Conservation (phyloP, 2,113 vertebrate species). For the Corydoras maculifer region DNA sequence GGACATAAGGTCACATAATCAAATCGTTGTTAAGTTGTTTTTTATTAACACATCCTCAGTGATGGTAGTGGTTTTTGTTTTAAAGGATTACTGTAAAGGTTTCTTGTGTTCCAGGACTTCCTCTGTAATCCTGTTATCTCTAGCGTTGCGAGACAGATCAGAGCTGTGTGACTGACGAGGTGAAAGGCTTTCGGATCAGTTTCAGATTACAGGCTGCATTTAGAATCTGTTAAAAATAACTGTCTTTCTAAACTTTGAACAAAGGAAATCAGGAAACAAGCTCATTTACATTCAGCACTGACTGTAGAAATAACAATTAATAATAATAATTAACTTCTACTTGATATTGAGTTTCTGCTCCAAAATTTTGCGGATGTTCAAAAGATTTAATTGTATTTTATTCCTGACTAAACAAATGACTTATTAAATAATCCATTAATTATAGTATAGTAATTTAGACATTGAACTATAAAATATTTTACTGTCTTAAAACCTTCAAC, state of each 20-base stretch:
- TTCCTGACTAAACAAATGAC: not conserved
- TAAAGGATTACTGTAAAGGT: not conserved
- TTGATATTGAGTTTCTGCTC: too few species aligned
- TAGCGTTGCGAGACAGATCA: slow-evolving; percentile 12
- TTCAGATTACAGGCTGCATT: slow-evolving; percentile 47
- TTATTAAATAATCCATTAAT: too few species aligned
- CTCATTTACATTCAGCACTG: not conserved
- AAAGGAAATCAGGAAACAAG: not conserved
- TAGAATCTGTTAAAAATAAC: slow-evolving; percentile 29
- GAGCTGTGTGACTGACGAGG: not conserved
- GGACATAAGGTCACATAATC: not conserved
- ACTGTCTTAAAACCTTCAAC: too few species aligned
- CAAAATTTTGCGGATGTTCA: too few species aligned
- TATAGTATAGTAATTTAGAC: too few species aligned
- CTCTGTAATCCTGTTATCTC: slow-evolving; percentile 21
- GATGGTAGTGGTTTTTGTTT: not conserved
- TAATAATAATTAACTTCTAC: too few species aligned
- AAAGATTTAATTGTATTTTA: not conserved
- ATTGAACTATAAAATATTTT: too few species aligned
- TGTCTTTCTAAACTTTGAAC: slow-evolving; percentile 28
- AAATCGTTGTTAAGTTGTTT: not conserved
- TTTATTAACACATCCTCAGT: not conserved
- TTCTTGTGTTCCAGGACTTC: not conserved
- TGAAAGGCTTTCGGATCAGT: slow-evolving; percentile 13
- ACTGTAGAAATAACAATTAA: not conserved